These are phyloP conservation scores for Myripristis murdjan DNA, from an alignment of 2,797 vertebrate genomes.

Conservation along the genomic window DNA sequence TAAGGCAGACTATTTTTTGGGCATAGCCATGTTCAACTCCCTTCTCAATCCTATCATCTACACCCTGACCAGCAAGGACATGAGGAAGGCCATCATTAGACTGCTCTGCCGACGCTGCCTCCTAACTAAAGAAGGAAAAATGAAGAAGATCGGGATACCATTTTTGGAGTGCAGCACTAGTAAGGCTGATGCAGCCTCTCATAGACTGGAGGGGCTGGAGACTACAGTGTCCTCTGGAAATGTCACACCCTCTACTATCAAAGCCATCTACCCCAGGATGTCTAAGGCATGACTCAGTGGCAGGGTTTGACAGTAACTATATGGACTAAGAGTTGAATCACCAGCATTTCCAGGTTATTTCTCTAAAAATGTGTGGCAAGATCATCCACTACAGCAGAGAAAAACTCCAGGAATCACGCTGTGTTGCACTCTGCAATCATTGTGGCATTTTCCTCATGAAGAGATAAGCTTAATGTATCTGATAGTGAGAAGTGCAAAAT, in stretches of 20 bases:
- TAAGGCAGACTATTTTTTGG: conserved; percentile 92
- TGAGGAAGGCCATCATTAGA: conserved; percentile 88
- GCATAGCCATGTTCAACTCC: conserved; percentile 92
- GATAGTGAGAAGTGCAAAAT: conserved; percentile 10
- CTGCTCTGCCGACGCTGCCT: conserved; percentile 86
- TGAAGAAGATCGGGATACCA: conserved; percentile 84
- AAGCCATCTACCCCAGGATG: conserved; percentile 81
- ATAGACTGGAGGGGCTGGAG: conserved; percentile 86
- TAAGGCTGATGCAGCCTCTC: conserved; percentile 85
- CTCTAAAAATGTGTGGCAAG: conserved; percentile 1
- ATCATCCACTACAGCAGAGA: not conserved
- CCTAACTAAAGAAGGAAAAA: conserved; percentile 83
- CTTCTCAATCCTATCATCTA: conserved; percentile 95
- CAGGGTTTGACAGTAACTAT: conserved; percentile 4
- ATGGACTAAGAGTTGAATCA: conserved; percentile 26
- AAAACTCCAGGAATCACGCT: not conserved
- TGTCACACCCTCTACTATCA: conserved; percentile 82
- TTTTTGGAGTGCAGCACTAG: conserved; percentile 91
- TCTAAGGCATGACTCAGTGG: conserved; percentile 73
- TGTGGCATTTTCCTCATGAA: conserved; percentile 29
- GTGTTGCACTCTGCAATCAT: conserved; percentile 45
- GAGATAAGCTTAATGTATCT: conserved; percentile 13
- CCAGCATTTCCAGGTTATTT: not conserved
- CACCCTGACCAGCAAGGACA: conserved; percentile 92
- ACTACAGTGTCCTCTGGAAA: conserved; percentile 86